Evolutionary conservation across 2,113 vertebrate species (phyloP), one percentile per base, ranked within the genome.

Genomic region (Vimba vimba): DNA sequence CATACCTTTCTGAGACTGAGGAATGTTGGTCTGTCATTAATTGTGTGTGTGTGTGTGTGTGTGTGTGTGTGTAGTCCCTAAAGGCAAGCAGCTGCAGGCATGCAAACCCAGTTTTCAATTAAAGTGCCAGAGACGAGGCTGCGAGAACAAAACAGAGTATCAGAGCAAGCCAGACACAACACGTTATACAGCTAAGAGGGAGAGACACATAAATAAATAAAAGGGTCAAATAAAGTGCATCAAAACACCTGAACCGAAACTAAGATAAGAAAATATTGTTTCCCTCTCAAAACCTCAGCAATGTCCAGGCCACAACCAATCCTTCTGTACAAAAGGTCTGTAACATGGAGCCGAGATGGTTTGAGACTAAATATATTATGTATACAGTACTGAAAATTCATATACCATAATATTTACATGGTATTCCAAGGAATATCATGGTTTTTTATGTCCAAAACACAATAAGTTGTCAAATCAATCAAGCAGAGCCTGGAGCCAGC

Each of bases 1-100:
- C 75, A 79, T n/a, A 82, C 62, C 79, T 82, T 82, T 82, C 17
- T 8, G 79, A 82, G n/a, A 27, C 60, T 33, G 25, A 52, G 60
- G 62, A 82, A 82, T 82, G 79, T 19, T 52, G 60, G 60, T 82
- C 79, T 82, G 27, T 82, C 79, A 68, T 68, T 82, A 82, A 50
- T 25, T 83, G 77, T 87, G 62, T 83, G 23, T 82, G 76, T 80
- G n/a, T 21, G 75, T 68, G 25, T 66, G 43, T 50, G 43, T 30
- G n/a, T 80, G 74, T 83, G 76, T 87, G 62, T 82, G 23, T 82
- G 75, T 80, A 59, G 74, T 45, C 21, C 47, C 30, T 52, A 69
- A 82, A 68, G 19, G n/a, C 60, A 83, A 82, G 75, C 73, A 57
- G 80, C 62, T 82, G 62, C 64, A 69, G 79, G 19, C 25, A 50